These are phyloP conservation scores for Campoletis sonorensis DNA, from an alignment of 1,140 invertebrate genomes.

Conservation along the genomic window DNA sequence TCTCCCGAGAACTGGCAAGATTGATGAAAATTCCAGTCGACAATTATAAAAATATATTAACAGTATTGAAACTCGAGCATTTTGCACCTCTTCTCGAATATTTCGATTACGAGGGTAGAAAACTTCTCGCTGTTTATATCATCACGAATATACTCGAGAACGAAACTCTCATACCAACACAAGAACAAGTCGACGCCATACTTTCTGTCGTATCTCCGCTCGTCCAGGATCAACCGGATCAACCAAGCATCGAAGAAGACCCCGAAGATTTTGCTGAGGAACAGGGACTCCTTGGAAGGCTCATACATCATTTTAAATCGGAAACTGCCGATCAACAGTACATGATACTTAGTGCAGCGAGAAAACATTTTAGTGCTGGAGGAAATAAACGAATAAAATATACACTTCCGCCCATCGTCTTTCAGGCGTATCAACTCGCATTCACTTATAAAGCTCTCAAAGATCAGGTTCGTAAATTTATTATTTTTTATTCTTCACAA, in stretches of 20 bases:
- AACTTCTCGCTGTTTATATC: slow-evolving; percentile 91
- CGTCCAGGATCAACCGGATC: slow-evolving; percentile 90
- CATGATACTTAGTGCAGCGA: slow-evolving; percentile 90
- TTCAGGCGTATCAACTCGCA: slow-evolving; percentile 94
- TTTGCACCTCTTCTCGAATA: slow-evolving; percentile 91
- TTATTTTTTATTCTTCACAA: slow-evolving; percentile 36
- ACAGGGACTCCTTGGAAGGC: slow-evolving; percentile 91
- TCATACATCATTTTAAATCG: slow-evolving; percentile 94
- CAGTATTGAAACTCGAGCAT: slow-evolving; percentile 88
- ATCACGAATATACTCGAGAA: slow-evolving; percentile 92
- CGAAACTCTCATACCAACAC: slow-evolving; percentile 91
- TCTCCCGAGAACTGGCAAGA: slow-evolving; percentile 94
- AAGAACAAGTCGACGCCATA: slow-evolving; percentile 89
- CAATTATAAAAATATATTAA: slow-evolving; percentile 95
- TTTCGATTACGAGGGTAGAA: slow-evolving; percentile 93
- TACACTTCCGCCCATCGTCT: slow-evolving; percentile 97
- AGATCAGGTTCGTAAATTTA: slow-evolving; percentile 80
- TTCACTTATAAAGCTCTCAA: slow-evolving; percentile 87
- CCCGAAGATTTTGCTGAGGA: slow-evolving; percentile 98
- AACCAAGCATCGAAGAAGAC: slow-evolving; percentile 83
- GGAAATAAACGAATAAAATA: slow-evolving; percentile 92
- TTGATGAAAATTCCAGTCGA: slow-evolving; percentile 96
- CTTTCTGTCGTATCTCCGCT: slow-evolving; percentile 90
- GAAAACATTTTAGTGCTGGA: slow-evolving; percentile 93
- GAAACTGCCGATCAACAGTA: slow-evolving; percentile 95